Base-by-base conservation (phyloP, 2,113 vertebrate genomes). In the Takifugu flavidus region DNA sequence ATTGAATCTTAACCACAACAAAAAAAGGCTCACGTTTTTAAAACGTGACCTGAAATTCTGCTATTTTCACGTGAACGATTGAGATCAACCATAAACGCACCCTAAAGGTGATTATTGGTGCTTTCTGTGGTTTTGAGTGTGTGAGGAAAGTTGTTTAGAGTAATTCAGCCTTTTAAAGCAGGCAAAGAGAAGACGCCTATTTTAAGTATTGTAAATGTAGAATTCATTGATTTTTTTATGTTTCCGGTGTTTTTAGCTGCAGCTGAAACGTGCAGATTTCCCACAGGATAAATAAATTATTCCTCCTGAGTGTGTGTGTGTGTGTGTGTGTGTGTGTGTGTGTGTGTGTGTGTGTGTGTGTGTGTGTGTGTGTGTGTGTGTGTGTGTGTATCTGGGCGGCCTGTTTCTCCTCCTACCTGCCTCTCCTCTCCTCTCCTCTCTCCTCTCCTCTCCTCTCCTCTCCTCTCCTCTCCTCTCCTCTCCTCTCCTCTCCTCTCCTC, bases 401-500 rank as follows among this genome's bases (percentile, higher is more conserved):
- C 74, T 70, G 13, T 44, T 39, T 45, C 51, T 59, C 55, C 49
- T 69, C 68, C 58, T 67, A 61, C 72, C 62, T 67, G 62, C 65
- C 26, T 59, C 57, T n/a, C 52, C 58, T 69, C 59, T 54, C 57
- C n/a, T n/a, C 56, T 51, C 42, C 42, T 1, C 42, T 13, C 13
- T 13, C 42, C 13, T 1, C 2, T 43, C 42, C 42, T 43, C 42
- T 63, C 72, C 76, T 70, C 46, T 12, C 42, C 42, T 5, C 42
- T 20, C 20, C 20, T 20, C 20, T 20, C 20, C 20, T 20, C 20
- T 20, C 20, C 20, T 20, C 20, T 20, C 20, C 20, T 20, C 20
- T 20, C 20, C 20, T 20, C 20, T 20, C 20, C 20, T 20, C 42
- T 43, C 42, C 42, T 82, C 77, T 63, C 67, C 6, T 43, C 51